These are phyloP conservation scores for Sinella curviseta DNA, from an alignment of 1,140 invertebrate species.

Conservation along the genomic window DNA sequence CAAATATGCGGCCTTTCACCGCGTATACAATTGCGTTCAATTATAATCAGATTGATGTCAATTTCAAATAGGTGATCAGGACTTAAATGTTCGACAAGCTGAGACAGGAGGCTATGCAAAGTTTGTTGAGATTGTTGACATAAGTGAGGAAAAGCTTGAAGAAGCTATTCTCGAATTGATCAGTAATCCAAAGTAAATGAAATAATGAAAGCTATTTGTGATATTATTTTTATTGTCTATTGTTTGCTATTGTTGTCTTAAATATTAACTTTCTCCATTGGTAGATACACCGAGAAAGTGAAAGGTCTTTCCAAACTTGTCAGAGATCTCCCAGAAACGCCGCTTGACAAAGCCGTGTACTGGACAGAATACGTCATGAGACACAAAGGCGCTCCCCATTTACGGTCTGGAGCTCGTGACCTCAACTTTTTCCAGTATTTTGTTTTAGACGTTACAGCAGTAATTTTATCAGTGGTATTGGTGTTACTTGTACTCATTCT, in stretches of 20 bases:
- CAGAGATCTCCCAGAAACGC: conserved; percentile 45
- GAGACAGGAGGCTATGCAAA: conserved; percentile 34
- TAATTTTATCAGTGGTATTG: not conserved
- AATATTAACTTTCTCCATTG: not conserved
- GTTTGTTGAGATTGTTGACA: conserved; percentile 30
- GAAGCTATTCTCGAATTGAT: conserved; percentile 26
- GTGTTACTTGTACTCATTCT: not conserved
- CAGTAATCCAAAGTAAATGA: conserved; percentile 23
- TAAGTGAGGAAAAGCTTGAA: conserved; percentile 22
- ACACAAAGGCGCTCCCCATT: conserved; percentile 48
- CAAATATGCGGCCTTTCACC: too few relatives aligned
- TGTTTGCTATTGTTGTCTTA: not conserved
- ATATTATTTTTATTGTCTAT: not conserved
- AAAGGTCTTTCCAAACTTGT: conserved; percentile 35
- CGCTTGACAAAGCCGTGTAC: conserved; percentile 48
- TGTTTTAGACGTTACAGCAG: conserved; percentile 44
- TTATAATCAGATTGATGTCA: not conserved
- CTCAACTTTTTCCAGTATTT: conserved; percentile 48
- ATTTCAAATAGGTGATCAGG: conserved; percentile 57
- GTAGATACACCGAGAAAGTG: conserved; percentile 37
- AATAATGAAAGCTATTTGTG: not conserved
- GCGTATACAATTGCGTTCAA: not conserved
- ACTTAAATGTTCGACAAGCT: conserved; percentile 54
- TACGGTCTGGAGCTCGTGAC: conserved; percentile 44
- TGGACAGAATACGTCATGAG: conserved; percentile 51